These are phyloP conservation scores for Erpetoichthys calabaricus DNA, from an alignment of 2,797 vertebrate species.

Conservation along the genomic window DNA sequence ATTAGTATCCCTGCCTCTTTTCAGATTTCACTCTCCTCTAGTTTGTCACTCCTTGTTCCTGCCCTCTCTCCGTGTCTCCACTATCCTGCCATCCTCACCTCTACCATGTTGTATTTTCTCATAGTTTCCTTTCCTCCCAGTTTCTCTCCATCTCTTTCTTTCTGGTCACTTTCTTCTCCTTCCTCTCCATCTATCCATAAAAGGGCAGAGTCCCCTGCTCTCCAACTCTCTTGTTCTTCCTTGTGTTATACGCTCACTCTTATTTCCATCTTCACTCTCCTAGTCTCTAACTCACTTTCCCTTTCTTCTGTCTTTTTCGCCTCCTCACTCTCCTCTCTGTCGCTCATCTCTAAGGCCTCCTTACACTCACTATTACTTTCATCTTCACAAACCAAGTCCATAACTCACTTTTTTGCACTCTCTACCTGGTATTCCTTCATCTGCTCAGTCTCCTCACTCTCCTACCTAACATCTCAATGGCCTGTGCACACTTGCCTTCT, in stretches of 20 bases:
- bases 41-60: neutral
- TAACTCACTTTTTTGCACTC: too few relatives aligned
- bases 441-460: neutral
- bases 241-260: neutral
- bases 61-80: neutral
- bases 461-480: neutral
- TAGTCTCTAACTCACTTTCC: neutral
- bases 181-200: neutral
- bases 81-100: slow-evolving; percentile 1
- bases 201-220: neutral
- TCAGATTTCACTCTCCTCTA: neutral
- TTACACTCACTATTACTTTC: too few relatives aligned
- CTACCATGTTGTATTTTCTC: neutral
- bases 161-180: neutral
- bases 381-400: too few relatives aligned
- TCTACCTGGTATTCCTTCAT: neutral
- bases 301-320: too few relatives aligned
- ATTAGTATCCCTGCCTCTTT: too few relatives aligned
- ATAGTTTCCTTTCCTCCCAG: slow-evolving; percentile 2
- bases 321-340: neutral
- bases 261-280: neutral
- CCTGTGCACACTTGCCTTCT: neutral
- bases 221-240: neutral
- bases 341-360: too few relatives aligned
- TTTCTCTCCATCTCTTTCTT: slow-evolving; percentile 4